These are phyloP conservation scores for Oscheius sp. DNA, from an alignment of 2,888 invertebrate genomes.

Conservation along the genomic window DNA sequence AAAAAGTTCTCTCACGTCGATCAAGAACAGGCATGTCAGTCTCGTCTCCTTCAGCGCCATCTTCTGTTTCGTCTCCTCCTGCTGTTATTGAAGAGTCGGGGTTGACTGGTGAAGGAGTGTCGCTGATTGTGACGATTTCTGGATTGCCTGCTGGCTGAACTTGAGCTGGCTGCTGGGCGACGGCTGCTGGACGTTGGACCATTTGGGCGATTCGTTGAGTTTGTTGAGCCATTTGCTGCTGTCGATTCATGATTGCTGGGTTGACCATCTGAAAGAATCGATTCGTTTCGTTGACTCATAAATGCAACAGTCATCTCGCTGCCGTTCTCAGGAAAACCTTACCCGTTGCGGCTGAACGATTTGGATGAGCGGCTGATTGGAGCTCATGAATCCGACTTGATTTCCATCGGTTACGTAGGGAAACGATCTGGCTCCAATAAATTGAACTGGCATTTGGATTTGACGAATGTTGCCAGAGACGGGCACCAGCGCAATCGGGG, in stretches of 20 bases:
- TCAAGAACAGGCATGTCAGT: conserved; percentile 8
- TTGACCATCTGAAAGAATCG: too few species aligned
- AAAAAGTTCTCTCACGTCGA: not conserved
- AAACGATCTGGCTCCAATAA: not conserved
- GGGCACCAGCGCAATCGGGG: too few species aligned
- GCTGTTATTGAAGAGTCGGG: too few species aligned
- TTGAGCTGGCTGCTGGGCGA: not conserved
- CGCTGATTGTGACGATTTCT: not conserved
- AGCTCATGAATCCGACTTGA: not conserved
- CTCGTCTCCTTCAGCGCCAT: not conserved
- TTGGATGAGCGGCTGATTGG: not conserved
- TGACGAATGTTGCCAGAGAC: not conserved
- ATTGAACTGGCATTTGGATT: not conserved
- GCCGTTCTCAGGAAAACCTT: too few species aligned
- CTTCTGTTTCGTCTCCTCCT: too few species aligned
- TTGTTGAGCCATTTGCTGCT: not conserved
- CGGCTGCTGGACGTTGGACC: not conserved
- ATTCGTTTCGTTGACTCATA: too few species aligned
- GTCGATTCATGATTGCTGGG: too few species aligned
- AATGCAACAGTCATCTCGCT: too few species aligned
- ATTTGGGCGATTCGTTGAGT: too few species aligned
- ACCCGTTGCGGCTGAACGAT: too few species aligned
- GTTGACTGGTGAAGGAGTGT: not conserved
- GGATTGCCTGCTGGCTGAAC: not conserved
- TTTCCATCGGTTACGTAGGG: not conserved